phyloP scores from a whole-genome alignment of 2,113 vertebrate genomes.

The Shinisaurus crocodilurus region DNA sequence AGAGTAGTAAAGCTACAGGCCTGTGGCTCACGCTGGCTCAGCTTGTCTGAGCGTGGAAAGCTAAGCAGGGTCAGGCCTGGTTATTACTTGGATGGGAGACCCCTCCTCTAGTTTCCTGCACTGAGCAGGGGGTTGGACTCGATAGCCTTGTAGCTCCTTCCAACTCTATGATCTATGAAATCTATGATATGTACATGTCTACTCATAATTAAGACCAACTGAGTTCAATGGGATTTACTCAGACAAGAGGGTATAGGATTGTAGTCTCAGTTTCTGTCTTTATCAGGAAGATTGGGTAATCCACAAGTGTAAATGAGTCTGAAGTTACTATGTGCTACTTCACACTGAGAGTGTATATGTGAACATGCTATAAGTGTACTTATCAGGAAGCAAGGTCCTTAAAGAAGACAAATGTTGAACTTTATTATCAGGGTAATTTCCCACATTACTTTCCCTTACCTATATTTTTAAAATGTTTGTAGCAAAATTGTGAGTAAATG shows the following conservation, averaged over 20 bases:
- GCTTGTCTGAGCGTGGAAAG: too few species aligned
- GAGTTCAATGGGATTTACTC: background rate
- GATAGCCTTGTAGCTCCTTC: too few species aligned
- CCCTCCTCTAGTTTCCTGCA: too few species aligned
- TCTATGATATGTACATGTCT: background rate
- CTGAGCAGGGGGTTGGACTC: too few species aligned
- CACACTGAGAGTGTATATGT: background rate
- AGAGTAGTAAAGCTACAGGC: too few species aligned
- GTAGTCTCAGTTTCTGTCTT: background rate
- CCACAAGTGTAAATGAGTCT: background rate
- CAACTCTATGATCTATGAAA: too few species aligned
- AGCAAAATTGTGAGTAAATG: background rate
- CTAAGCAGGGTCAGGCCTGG: too few species aligned
- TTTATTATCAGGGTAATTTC: background rate
- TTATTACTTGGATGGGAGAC: too few species aligned
- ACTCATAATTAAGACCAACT: background rate
- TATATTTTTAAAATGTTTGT: background rate
- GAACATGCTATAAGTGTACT: background rate
- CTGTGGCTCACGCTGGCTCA: too few species aligned
- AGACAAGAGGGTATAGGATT: background rate
- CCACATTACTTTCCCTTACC: background rate
- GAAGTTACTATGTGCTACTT: background rate
- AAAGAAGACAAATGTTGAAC: background rate
- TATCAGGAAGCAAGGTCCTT: background rate
- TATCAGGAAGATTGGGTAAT: background rate